These are phyloP conservation scores for Acleris laterana DNA, from an alignment of 2,888 invertebrate species.

Conservation along the genomic window DNA sequence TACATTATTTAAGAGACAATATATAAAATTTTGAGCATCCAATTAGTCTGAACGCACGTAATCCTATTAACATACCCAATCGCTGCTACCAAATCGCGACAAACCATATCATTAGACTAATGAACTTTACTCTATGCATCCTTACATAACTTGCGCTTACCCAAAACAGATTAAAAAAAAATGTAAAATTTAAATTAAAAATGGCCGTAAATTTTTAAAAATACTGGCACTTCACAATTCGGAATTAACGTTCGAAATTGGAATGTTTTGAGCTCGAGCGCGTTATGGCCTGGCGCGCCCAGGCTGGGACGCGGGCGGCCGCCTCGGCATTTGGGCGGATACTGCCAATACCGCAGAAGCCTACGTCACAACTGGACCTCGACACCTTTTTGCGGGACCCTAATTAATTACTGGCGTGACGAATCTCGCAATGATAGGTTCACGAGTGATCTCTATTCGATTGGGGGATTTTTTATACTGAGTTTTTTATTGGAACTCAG, in stretches of 20 bases:
- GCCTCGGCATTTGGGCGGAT: constrained; percentile 62
- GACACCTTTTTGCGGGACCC: constrained; percentile 79
- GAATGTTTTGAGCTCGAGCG: constrained; percentile 29
- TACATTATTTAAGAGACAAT: background rate
- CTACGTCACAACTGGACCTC: constrained; percentile 79
- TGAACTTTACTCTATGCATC: background rate
- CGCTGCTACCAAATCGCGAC: constrained; percentile 3
- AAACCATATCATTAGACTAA: constrained; percentile 3
- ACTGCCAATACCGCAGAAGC: constrained; percentile 79
- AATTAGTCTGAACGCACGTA: background rate
- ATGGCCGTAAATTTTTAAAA: background rate
- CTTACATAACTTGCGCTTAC: constrained; percentile 1
- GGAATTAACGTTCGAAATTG: constrained; percentile 18
- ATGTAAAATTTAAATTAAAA: background rate
- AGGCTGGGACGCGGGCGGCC: constrained; percentile 56
- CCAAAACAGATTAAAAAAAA: background rate
- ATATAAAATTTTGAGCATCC: background rate
- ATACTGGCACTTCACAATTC: constrained; percentile 30
- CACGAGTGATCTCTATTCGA: constrained; percentile 22
- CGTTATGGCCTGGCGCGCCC: constrained; percentile 45
- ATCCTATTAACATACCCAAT: constrained; percentile 14
- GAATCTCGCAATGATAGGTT: constrained; percentile 42
- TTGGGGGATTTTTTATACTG: background rate
- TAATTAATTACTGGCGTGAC: constrained; percentile 78
- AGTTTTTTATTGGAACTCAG: background rate